Evolutionary conservation across 2,797 vertebrate species (phyloP).

Genomic region (Eurystomus glaucurus): DNA sequence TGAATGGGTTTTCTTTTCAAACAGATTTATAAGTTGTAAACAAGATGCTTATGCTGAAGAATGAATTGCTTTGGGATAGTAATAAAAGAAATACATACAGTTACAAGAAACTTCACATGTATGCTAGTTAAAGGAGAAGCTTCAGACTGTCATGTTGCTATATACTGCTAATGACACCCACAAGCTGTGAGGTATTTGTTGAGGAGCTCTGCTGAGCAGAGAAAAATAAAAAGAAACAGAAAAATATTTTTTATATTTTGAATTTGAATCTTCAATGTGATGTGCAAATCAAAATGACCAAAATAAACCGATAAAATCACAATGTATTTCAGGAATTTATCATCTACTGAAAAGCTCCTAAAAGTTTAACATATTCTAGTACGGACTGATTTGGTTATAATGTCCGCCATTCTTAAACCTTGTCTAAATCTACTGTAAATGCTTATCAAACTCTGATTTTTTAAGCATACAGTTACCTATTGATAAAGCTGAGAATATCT

Average conservation of each 20-base stretch:
- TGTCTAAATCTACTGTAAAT: not conserved
- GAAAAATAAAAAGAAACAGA: not conserved
- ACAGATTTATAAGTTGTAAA: constrained; percentile 23
- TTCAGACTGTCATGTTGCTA: not conserved
- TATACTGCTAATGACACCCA: not conserved
- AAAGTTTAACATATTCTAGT: not conserved
- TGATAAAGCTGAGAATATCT: not conserved
- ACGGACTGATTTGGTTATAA: not conserved
- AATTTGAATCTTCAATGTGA: not conserved
- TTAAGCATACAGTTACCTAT: not conserved
- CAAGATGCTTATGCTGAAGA: not conserved
- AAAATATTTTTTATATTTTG: not conserved
- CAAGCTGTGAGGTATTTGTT: not conserved
- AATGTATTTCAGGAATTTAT: not conserved
- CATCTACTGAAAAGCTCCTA: not conserved
- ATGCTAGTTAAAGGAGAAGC: not conserved
- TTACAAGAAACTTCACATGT: not conserved
- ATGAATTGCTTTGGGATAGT: not conserved
- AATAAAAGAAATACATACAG: not conserved
- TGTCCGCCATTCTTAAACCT: not conserved
- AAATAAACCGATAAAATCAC: not conserved
- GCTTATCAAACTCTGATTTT: not conserved
- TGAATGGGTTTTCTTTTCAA: not conserved
- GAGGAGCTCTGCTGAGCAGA: not conserved
- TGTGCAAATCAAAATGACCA: not conserved